phyloP scores from a whole-genome alignment of 2,113 vertebrate genomes.

The Chaenocephalus aceratus region DNA sequence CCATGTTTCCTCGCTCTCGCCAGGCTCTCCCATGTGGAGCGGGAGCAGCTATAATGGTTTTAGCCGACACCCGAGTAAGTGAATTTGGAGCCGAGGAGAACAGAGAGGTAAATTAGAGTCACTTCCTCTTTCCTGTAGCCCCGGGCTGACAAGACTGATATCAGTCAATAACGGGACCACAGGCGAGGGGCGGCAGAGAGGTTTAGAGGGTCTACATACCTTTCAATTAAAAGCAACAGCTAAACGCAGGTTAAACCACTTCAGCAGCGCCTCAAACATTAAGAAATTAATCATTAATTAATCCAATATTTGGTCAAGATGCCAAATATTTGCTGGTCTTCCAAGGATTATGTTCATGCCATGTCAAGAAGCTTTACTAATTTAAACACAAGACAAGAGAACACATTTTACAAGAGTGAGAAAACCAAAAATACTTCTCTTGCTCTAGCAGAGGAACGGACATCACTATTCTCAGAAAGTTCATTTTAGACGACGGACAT shows the following conservation, averaged over 20 bases:
- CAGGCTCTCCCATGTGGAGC: slow-evolving; percentile 55
- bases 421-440: neutral
- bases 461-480: neutral
- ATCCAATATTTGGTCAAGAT: neutral
- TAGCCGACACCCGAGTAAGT: slow-evolving; percentile 79
- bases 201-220: neutral
- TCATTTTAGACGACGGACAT: neutral
- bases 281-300: neutral
- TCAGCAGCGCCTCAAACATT: neutral
- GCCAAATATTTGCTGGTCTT: neutral
- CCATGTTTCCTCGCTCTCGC: slow-evolving; percentile 55
- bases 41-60: slow-evolving; percentile 79
- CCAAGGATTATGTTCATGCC: neutral
- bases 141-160: slow-evolving; percentile 78
- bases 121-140: slow-evolving; percentile 81
- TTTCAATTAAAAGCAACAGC: neutral
- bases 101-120: slow-evolving; percentile 75
- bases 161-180: slow-evolving; percentile 78
- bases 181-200: slow-evolving; percentile 29
- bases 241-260: neutral
- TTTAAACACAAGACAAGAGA: neutral
- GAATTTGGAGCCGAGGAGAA: slow-evolving; percentile 66
- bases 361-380: neutral
- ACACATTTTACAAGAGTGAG: neutral
- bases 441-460: neutral